These are phyloP conservation scores for Chlamydotis undulata DNA, from an alignment of 2,113 vertebrate species.

Conservation along the genomic window DNA sequence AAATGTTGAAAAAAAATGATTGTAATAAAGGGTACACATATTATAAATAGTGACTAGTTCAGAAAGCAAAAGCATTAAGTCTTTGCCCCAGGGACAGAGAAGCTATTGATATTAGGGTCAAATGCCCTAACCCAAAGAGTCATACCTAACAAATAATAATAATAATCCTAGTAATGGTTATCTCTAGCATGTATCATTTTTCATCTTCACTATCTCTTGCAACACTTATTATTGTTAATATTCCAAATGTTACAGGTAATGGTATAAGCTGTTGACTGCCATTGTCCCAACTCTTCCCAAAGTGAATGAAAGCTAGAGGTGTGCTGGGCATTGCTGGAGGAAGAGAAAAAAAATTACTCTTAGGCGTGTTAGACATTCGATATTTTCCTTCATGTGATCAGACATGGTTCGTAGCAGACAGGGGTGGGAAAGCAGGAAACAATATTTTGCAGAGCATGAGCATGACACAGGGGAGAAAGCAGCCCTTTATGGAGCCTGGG, in stretches of 20 bases:
- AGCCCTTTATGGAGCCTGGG: neutral
- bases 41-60: slow-evolving; percentile 51
- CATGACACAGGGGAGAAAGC: accelerated
- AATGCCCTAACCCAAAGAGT: neutral
- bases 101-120: slow-evolving; percentile 32
- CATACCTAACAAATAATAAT: neutral
- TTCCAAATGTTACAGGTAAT: neutral
- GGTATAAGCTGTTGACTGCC: neutral
- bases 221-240: neutral
- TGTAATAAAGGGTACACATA: slow-evolving; percentile 18
- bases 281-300: neutral
- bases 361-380: neutral
- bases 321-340: neutral
- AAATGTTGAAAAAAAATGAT: slow-evolving; percentile 59
- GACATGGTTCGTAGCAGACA: accelerated
- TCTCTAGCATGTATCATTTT: neutral
- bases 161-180: neutral
- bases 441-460: neutral
- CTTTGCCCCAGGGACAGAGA: slow-evolving; percentile 7
- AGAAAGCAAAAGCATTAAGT: slow-evolving; percentile 25
- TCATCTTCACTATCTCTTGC: neutral
- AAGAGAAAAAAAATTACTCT: neutral
- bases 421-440: neutral
- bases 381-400: neutral
- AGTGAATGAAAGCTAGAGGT: neutral